These are phyloP conservation scores for Lysandra coridon DNA, from an alignment of 2,888 invertebrate species.

Conservation along the genomic window DNA sequence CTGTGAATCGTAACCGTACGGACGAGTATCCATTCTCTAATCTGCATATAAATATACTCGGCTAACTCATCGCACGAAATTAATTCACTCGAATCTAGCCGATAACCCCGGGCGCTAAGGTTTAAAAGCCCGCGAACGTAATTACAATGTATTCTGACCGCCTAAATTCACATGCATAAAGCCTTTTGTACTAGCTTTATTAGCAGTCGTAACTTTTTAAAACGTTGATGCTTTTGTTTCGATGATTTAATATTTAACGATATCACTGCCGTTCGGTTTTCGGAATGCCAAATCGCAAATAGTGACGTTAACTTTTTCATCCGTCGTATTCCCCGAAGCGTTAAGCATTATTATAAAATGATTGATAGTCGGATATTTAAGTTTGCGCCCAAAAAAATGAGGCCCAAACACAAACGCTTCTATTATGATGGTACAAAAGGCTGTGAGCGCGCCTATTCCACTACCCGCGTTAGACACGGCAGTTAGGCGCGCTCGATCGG, in stretches of 20 bases:
- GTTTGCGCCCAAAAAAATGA: conserved; percentile 57
- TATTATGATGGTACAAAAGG: conserved; percentile 70
- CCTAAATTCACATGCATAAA: conserved; percentile 49
- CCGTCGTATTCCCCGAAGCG: conserved; percentile 54
- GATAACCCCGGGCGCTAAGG: conserved; percentile 41
- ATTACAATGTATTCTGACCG: conserved; percentile 41
- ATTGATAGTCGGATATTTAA: conserved; percentile 76
- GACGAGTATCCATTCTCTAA: conserved; percentile 69
- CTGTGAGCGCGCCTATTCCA: conserved; percentile 65
- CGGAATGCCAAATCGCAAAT: conserved; percentile 57
- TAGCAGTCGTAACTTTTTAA: conserved; percentile 43
- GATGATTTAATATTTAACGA: conserved; percentile 40
- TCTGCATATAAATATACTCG: conserved; percentile 66
- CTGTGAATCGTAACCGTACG: conserved; percentile 60
- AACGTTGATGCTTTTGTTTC: conserved; percentile 40
- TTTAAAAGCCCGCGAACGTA: conserved; percentile 44
- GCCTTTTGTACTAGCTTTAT: conserved; percentile 43
- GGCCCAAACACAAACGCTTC: conserved; percentile 74
- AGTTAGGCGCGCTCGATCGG: conserved; percentile 76
- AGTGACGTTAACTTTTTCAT: conserved; percentile 59
- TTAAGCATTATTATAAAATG: conserved; percentile 72
- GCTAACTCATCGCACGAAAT: conserved; percentile 42
- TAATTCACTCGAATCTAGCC: conserved; percentile 43
- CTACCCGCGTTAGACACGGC: conserved; percentile 67
- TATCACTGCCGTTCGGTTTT: conserved; percentile 14